Base-by-base conservation (phyloP, 2,113 vertebrate species). In the Odontophorus gujanensis region DNA sequence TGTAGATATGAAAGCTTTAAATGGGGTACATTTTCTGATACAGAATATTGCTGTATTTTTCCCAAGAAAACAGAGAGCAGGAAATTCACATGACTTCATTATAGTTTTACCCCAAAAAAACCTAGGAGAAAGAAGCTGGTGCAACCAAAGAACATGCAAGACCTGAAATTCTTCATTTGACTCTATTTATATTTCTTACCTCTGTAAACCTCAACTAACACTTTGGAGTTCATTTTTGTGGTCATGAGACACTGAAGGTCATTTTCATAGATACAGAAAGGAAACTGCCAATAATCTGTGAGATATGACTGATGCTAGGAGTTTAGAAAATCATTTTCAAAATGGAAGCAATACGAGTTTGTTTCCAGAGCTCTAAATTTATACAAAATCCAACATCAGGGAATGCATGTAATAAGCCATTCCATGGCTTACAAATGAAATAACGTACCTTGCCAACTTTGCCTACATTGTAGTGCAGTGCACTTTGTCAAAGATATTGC, bases 381-480 rank as follows among this genome's bases (percentile, higher is more conserved):
- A 47, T 75, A 51, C 0, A 0, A 79, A 79, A 20, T 26, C 14
- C 47, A 67, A 8, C 30, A 53, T 43, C 34, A 87, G 61, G 40
- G 36, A 79, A 65, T 15, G 17, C 38, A 62, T 30, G 69, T 5
- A 51, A 76, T 45, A 79, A 87, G 82, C 43, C 6, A 51, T 78
- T 40, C 34, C 24, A 34, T 0, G 5, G 36, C 22, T 4, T 36
- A 7, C 24, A 69, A 76, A 53, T 48, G n/a, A 68, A 86, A 28
- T 53, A 36, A 48, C 13, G 19, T 11, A 10, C 3, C 11, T 21
- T 51, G 40, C 34, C 76, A 79, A 62, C 9, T 62, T 38, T 61
- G n/a, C n/a, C 62, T 42, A 9, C 0, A 0, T 3, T 47, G 53
- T 11, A 75, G 58, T 26, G 22, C 20, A 13, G 6, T 17, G 18